Evolutionary conservation across 2,888 invertebrate species (phyloP).

Genomic region (Brachylomia viminalis): DNA sequence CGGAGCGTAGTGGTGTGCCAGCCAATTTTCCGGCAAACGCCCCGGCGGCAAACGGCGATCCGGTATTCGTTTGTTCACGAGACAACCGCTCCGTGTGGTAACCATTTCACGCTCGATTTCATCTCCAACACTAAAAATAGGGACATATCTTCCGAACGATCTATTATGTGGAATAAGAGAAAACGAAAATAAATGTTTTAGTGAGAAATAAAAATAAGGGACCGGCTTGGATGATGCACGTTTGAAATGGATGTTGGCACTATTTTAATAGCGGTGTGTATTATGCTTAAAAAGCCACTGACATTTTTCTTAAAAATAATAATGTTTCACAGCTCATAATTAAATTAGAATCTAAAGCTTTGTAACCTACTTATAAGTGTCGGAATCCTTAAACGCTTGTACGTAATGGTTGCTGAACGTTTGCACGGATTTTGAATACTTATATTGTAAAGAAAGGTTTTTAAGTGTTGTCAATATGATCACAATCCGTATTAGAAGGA

Average conservation of each 20-base stretch:
- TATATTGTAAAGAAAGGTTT: no score
- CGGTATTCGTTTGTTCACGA: slow-evolving; percentile 87
- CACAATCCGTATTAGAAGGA: neutral
- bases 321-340: neutral
- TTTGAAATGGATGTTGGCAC: slow-evolving; percentile 20
- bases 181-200: slow-evolving; percentile 67
- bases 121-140: slow-evolving; percentile 83
- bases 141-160: slow-evolving; percentile 76
- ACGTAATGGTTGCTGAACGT: no score
- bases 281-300: neutral
- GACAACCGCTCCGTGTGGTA: slow-evolving; percentile 86
- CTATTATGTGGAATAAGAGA: slow-evolving; percentile 73
- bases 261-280: neutral
- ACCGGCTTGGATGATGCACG: slow-evolving; percentile 24
- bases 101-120: slow-evolving; percentile 89
- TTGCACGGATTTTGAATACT: no score
- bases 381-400: neutral
- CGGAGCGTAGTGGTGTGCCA: slow-evolving; percentile 73
- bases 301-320: neutral
- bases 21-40: slow-evolving; percentile 88
- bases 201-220: slow-evolving; percentile 46
- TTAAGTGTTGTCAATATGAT: no score
- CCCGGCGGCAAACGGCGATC: slow-evolving; percentile 74
- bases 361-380: neutral
- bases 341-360: neutral